Evolutionary conservation across 2,797 vertebrate species (phyloP), one percentile per base, ranked within the genome.

Genomic region (Ctenopoma multispine): DNA sequence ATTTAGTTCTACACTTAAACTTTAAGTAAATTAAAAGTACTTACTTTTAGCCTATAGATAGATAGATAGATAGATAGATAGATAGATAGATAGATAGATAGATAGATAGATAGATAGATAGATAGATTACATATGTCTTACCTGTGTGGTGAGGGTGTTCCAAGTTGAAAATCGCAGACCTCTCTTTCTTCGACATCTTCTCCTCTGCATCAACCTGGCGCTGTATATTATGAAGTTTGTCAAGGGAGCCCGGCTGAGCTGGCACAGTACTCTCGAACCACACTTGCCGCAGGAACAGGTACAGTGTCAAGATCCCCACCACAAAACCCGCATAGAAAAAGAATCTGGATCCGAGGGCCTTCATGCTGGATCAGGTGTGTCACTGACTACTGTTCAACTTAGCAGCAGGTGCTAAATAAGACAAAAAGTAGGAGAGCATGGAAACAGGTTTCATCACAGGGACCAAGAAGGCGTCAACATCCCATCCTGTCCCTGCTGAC

Each of bases 271-370:
- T 82, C 17, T 89, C 82, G 34, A 92, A 93, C 77, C 83, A 87
- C 34, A 92, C 43, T 65, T 93, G 89, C 47, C 85, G 81, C 63
- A 95, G 67, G 38, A 95, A 81, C 80, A 93, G 74, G 86, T 95
- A 95, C 41, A 95, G 75, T 0, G 83, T 90, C 50, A 89, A 72
- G 44, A 90, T 92, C 21, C 95, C 95, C 70, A 94, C 89, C 77
- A 92, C 71, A 55, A 96, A 94, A 5, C 95, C 95, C 36, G 87
- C 71, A 27, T 79, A 93, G 79, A 96, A 96, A n/a, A 90, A 91
- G 27, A 87, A 71, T 64, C 88, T 91, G 69, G 92, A 82, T 27
- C 80, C 77, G 55, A 90, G 46, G 65, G 79, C 76, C 77, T 92
- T 94, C 94, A 95, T 95, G 57, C 56, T 87, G 76, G 76, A 80